Base-by-base conservation (phyloP, 2,113 vertebrate genomes). In the Caloenas nicobarica region DNA sequence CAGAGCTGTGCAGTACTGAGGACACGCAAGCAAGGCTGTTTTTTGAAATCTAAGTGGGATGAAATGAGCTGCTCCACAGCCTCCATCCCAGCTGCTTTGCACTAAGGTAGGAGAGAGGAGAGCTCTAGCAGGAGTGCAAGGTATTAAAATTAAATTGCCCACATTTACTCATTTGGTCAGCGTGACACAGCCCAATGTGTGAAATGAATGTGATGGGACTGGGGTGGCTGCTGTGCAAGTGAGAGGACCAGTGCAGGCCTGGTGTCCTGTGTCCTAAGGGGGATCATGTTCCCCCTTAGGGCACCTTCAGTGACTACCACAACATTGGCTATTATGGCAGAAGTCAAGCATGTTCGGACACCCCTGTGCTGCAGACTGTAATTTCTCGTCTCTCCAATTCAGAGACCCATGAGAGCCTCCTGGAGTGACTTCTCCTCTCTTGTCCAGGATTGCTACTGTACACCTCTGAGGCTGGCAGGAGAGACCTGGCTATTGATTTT, bases 101-200 rank as follows among this genome's bases (percentile, higher is more conserved):
- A n/a, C 4, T 31, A 31, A 11, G 26, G 19, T 2, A 54, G 61
- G 33, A 53, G 38, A 60, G 82, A 61, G 61, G 64, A 68, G 44
- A 86, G n/a, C 38, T 80, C 8, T 53, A 89, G 31, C 34, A 48
- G 33, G 29, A 76, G 40, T 12, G 19, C 26, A 68, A 54, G 22
- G 5, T 61, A 65, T 58, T 91, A 84, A 86, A 74, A 81, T 68
- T 36, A 57, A 80, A 57, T 44, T 14, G 34, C 28, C n/a, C 18
- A 9, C 0, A 0, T 42, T 81, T 60, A 14, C 1, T 42, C 0
- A 0, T 69, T 44, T 69, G 48, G 66, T 36, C 81, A 69, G 51
- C 21, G 7, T 61, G 50, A 56, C 33, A 33, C 22, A 50, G 54
- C 14, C 50, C n/a, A 31, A 38, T 50, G 53, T 64, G 50, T 65